phyloP scores from a whole-genome alignment of 2,113 vertebrate genomes.

The Artemisiospiza belli region DNA sequence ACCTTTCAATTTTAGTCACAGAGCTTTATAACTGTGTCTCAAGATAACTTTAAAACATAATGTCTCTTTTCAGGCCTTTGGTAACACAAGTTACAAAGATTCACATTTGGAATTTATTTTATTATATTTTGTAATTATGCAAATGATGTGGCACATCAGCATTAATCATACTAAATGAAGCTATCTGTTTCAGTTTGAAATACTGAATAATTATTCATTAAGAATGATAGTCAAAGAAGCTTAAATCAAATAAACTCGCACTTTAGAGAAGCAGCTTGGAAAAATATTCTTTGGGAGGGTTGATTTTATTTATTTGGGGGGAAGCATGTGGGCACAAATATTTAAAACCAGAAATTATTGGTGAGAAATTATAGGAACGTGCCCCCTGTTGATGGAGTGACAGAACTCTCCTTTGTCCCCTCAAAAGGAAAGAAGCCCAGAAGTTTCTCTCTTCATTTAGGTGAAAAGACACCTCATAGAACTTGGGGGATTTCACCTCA shows the following conservation, averaged over 20 bases:
- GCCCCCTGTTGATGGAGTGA: too few species aligned
- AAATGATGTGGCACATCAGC: conserved; percentile 64
- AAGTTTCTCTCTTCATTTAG: too few species aligned
- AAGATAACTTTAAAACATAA: not conserved
- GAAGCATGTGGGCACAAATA: not conserved
- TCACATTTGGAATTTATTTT: conserved; percentile 49
- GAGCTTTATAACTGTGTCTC: not conserved
- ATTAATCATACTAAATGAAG: conserved; percentile 69
- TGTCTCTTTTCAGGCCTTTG: not conserved
- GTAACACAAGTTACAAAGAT: conserved; percentile 18
- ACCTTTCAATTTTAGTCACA: conserved; percentile 28
- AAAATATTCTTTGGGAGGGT: not conserved
- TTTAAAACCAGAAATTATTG: conserved; percentile 24
- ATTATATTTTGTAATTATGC: conserved; percentile 70
- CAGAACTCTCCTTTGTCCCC: too few species aligned
- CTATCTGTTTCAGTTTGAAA: conserved; percentile 60
- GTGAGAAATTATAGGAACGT: not conserved
- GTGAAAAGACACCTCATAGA: too few species aligned
- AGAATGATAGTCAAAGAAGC: conserved; percentile 29
- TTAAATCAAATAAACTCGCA: conserved; percentile 69
- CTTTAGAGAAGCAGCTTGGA: conserved; percentile 49
- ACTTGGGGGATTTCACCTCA: too few species aligned
- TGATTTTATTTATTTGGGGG: not conserved
- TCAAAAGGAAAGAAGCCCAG: too few species aligned
- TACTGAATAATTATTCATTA: conserved; percentile 72